Evolutionary conservation across 2,113 vertebrate species (phyloP).

Genomic region (Oceanodroma tethys): DNA sequence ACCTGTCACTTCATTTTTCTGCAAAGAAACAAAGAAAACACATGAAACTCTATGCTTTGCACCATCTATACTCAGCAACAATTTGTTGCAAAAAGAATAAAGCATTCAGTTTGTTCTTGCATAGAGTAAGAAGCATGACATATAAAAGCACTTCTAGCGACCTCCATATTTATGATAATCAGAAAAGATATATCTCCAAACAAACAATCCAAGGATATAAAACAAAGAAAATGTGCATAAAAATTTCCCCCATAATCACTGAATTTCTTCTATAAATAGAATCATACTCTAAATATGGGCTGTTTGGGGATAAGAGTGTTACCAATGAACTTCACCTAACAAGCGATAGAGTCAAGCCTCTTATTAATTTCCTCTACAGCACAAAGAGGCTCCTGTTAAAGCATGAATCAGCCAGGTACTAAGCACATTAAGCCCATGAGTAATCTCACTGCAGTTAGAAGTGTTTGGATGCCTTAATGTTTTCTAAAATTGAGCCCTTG

Average conservation of each 20-base stretch:
- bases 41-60: constrained; percentile 16
- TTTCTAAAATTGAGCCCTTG: background rate
- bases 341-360: background rate
- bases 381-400: background rate
- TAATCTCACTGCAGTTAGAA: constrained; percentile 8
- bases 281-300: background rate
- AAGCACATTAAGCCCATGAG: background rate
- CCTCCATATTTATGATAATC: constrained; percentile 31
- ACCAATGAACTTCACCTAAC: background rate
- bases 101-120: background rate
- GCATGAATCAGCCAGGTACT: constrained; percentile 31
- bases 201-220: background rate
- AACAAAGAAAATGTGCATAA: background rate
- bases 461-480: background rate
- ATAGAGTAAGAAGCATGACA: background rate
- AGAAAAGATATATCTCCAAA: background rate
- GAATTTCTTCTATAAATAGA: background rate
- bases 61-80: constrained; percentile 23
- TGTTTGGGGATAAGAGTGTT: background rate
- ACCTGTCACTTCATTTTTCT: constrained; percentile 65
- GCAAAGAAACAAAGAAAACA: constrained; percentile 59
- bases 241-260: background rate
- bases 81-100: constrained; percentile 29
- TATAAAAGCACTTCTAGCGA: background rate
- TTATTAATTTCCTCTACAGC: background rate